Conservation (phyloP, 2,113 vertebrate species). For the Poicephalus gulielmi region DNA sequence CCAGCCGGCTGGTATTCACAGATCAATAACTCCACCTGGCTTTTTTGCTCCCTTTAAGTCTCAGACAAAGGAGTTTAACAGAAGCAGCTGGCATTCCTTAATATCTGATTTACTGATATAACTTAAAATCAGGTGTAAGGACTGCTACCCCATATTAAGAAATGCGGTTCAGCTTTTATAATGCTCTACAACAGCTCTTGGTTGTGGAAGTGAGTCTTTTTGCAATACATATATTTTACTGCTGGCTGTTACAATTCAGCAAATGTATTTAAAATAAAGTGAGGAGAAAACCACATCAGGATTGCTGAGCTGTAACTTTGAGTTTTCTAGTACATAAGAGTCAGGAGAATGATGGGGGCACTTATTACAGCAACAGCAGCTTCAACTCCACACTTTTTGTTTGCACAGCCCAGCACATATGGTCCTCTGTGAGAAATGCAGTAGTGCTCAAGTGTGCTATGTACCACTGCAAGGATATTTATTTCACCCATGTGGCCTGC, state of each 20-base stretch:
- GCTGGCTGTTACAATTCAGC: not conserved
- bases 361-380: not conserved
- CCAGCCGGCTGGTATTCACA: constrained; percentile 38
- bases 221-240: not conserved
- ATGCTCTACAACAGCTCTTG: not conserved
- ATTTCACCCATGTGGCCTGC: not conserved
- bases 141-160: not conserved
- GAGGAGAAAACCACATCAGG: not conserved
- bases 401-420: not conserved
- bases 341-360: not conserved
- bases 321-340: not conserved
- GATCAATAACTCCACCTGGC: constrained; percentile 70
- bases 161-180: not conserved
- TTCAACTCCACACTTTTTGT: not conserved
- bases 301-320: not conserved
- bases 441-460: not conserved
- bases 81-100: constrained; percentile 39
- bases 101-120: not conserved
- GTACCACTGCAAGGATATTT: not conserved
- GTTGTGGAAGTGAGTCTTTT: not conserved
- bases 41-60: not conserved
- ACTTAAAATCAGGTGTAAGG: not conserved
- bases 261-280: not conserved
- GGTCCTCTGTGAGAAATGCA: not conserved
- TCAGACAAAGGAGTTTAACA: constrained; percentile 47